phyloP scores from a whole-genome alignment of 2,113 vertebrate genomes.

The Chunga burmeisteri region DNA sequence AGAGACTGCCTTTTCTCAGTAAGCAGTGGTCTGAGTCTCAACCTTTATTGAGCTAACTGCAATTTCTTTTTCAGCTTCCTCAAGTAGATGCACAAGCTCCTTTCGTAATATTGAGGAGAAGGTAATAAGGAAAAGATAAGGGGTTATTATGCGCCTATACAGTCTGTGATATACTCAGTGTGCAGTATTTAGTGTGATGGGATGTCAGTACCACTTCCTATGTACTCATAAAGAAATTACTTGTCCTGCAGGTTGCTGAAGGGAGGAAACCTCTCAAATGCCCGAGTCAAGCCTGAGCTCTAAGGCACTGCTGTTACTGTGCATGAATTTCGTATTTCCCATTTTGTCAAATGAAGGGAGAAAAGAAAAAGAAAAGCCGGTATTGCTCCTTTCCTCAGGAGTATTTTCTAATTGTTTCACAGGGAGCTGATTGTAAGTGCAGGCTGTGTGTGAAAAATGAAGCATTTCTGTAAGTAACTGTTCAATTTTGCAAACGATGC shows the following conservation, averaged over 20 bases:
- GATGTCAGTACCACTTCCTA: neutral
- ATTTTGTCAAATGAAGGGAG: neutral
- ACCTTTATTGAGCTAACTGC: rapidly evolving
- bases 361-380: neutral
- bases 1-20: rapidly evolving
- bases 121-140: neutral
- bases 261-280: neutral
- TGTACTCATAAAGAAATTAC: neutral
- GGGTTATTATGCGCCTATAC: rapidly evolving
- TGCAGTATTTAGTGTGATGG: neutral
- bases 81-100: neutral
- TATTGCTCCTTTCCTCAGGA: neutral
- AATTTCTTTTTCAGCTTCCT: neutral
- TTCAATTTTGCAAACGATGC: neutral
- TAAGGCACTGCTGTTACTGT: neutral
- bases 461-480: neutral
- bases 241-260: neutral
- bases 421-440: neutral
- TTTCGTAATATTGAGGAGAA: neutral
- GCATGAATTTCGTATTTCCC: neutral
- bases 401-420: neutral
- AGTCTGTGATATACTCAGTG: neutral
- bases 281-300: neutral
- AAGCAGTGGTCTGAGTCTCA: neutral
- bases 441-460: neutral